phyloP scores from a whole-genome alignment of 1,140 invertebrate genomes.

The Pteromalus puparum region DNA sequence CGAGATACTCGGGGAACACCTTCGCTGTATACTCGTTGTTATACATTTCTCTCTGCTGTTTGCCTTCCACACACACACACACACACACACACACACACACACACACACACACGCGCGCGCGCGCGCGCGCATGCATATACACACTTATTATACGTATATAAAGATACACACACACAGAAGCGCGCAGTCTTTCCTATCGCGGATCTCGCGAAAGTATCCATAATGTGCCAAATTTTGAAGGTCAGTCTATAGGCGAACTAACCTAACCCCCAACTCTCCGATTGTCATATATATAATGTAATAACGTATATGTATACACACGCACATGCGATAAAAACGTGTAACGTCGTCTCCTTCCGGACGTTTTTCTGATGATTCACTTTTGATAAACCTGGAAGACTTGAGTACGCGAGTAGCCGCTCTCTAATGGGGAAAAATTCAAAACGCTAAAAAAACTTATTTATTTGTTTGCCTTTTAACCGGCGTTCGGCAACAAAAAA shows the following conservation, averaged over 20 bases:
- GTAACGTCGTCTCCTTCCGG: constrained; percentile 4
- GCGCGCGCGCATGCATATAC: no score
- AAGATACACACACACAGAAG: neutral
- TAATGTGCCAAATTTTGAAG: constrained; percentile 57
- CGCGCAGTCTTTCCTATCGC: constrained; percentile 41
- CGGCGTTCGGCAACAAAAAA: constrained; percentile 32
- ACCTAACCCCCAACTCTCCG: constrained; percentile 25
- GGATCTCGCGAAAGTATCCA: constrained; percentile 53
- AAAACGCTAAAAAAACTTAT: constrained; percentile 27
- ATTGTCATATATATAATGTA: constrained; percentile 9
- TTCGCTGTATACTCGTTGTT: constrained; percentile 18
- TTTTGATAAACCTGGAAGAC: neutral
- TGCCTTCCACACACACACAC: constrained; percentile 27
- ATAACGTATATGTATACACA: neutral
- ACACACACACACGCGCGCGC: constrained; percentile 9
- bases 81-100: neutral
- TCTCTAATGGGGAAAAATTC: constrained; percentile 11
- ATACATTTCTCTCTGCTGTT: constrained; percentile 36
- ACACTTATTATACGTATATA: neutral
- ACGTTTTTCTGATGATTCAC: constrained; percentile 11
- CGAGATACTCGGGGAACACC: constrained; percentile 3
- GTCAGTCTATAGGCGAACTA: constrained; percentile 48
- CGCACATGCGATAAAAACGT: neutral
- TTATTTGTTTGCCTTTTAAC: constrained; percentile 50
- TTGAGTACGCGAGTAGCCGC: constrained; percentile 19